phyloP scores from a whole-genome alignment of 2,113 vertebrate species.

The Rhinoptilus africanus region DNA sequence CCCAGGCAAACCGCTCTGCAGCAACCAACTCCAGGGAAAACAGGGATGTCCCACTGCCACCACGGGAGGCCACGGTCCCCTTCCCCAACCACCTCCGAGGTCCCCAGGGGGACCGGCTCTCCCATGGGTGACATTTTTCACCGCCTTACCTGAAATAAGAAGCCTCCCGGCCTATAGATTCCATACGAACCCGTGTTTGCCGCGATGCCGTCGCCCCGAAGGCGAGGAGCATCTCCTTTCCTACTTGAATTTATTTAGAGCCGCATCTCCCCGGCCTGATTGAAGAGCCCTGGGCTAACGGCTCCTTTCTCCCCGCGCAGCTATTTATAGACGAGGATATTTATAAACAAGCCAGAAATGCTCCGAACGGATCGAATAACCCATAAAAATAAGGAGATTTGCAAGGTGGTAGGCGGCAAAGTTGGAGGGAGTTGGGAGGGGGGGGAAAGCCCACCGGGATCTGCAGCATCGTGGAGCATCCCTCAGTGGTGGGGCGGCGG shows the following conservation, averaged over 20 bases:
- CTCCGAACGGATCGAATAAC: neutral
- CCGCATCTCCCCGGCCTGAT: neutral
- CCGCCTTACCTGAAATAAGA: fast-evolving
- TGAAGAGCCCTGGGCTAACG: neutral
- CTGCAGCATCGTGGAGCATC: neutral
- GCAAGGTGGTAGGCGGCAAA: neutral
- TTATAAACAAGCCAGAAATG: neutral
- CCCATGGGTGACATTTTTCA: fast-evolving
- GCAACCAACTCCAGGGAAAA: neutral
- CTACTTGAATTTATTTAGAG: neutral
- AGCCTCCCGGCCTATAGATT: neutral
- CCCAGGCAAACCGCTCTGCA: neutral
- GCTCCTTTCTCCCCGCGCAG: neutral
- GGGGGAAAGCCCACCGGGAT: neutral
- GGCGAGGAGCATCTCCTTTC: neutral
- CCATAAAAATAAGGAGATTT: neutral
- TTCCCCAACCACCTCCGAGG: neutral
- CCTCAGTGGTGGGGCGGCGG: fast-evolving
- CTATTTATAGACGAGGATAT: neutral
- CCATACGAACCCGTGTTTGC: fast-evolving
- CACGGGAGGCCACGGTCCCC: fast-evolving
- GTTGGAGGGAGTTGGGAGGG: no score
- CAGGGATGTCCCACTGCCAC: fast-evolving
- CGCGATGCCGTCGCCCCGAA: fast-evolving
- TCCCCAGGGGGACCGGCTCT: fast-evolving